Evolutionary conservation across 2,113 vertebrate species (phyloP).

Genomic region (Philantomba maxwellii): DNA sequence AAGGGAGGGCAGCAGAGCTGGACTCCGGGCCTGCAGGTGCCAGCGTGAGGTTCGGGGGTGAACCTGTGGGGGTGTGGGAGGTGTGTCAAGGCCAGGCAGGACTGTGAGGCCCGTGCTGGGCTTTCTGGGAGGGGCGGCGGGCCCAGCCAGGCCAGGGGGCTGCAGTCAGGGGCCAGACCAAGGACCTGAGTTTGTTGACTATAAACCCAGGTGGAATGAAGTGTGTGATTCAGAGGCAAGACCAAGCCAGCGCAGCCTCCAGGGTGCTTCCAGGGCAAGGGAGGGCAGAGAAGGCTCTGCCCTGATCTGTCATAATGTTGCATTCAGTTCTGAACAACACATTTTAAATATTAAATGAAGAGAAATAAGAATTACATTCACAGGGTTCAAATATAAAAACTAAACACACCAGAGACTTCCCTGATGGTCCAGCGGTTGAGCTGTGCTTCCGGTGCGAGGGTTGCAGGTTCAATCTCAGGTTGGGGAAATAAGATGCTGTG

Average conservation of each 20-base stretch:
- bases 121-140: not conserved
- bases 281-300: not conserved
- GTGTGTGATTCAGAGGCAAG: not conserved
- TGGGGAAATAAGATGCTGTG: not conserved
- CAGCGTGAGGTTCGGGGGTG: not conserved
- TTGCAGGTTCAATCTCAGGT: not conserved
- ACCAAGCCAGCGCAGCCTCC: rapidly evolving
- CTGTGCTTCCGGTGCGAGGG: not conserved
- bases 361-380: not conserved
- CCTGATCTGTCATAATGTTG: not conserved
- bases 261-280: not conserved
- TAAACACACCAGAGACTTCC: not conserved
- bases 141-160: not conserved
- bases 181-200: not conserved
- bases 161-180: not conserved
- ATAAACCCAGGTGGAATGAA: not conserved
- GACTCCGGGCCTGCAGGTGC: not conserved
- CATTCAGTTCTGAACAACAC: not conserved
- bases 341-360: not conserved
- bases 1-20: not conserved
- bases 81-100: not conserved
- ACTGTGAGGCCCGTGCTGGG: not conserved
- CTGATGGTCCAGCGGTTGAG: not conserved
- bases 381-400: not conserved
- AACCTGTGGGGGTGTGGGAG: not conserved